Percentiles rank a stretch among this genome's conserved stretches.
These are phyloP conservation scores for Lydus trimaculatus DNA, from an alignment of 2,888 invertebrate species.

Conservation along the genomic window DNA sequence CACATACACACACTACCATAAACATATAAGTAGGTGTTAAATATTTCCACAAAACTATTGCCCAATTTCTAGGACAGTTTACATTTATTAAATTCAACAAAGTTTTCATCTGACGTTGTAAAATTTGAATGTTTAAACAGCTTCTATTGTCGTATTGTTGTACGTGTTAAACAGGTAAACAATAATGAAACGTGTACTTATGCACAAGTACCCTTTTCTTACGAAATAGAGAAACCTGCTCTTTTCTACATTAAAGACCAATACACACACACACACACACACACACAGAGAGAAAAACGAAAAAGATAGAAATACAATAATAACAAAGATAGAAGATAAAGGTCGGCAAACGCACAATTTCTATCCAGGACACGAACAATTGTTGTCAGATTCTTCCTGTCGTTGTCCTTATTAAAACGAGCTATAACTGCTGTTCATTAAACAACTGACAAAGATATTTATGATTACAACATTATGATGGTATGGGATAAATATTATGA, in stretches of 20 bases:
- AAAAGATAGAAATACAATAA: background rate
- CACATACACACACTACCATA: too few relatives aligned
- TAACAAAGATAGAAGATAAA: background rate
- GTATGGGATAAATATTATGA: background rate
- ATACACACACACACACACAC: too few relatives aligned
- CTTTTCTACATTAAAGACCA: background rate
- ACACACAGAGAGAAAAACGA: too few relatives aligned
- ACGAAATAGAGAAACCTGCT: background rate
- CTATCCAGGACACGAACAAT: background rate
- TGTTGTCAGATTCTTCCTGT: background rate
- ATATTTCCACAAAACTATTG: background rate
- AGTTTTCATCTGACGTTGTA: background rate
- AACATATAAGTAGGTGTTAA: background rate
- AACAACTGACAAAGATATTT: background rate
- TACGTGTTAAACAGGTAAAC: slow-evolving; percentile 3
- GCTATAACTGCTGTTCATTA: background rate
- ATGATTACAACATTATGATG: background rate
- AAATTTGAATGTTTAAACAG: background rate
- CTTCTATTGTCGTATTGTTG: background rate
- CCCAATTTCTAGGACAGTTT: slow-evolving; percentile 1
- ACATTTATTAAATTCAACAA: background rate
- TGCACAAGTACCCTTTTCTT: background rate
- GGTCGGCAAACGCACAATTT: background rate
- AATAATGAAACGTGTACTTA: background rate
- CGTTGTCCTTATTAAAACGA: background rate